A percentile compares a stretch with the other conserved stretches of the same genome.
phyloP scores from a whole-genome alignment of 2,888 invertebrate species.

The Eurois occulta region DNA sequence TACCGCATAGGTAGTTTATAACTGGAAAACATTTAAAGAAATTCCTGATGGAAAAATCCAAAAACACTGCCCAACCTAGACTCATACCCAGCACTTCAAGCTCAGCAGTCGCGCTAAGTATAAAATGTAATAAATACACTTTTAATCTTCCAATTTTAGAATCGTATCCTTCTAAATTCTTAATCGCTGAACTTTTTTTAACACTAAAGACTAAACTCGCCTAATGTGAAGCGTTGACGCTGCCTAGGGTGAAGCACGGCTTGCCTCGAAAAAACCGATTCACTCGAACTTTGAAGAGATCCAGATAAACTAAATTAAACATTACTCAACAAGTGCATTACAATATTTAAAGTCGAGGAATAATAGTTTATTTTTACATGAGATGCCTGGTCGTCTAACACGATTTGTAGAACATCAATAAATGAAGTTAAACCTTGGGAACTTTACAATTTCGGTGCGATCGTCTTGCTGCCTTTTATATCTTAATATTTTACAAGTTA shows the following conservation, averaged over 20 bases:
- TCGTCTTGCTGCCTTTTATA: conserved; percentile 26
- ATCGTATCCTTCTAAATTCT: not conserved
- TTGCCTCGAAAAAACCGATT: no score
- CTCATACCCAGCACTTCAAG: not conserved
- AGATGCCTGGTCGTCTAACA: conserved; percentile 31
- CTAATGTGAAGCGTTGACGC: no score
- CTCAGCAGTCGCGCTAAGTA: not conserved
- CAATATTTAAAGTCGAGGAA: conserved; percentile 44
- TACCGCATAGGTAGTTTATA: not conserved
- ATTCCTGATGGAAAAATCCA: not conserved
- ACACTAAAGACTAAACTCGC: no score
- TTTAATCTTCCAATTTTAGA: not conserved
- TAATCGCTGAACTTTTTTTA: no score
- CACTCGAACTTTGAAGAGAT: no score
- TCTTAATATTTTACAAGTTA: conserved; percentile 1
- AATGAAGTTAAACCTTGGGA: conserved; percentile 34
- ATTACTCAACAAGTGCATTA: conserved; percentile 51
- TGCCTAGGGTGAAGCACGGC: no score
- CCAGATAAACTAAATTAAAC: conserved; percentile 28
- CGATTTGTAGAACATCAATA: conserved; percentile 35
- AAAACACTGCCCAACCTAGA: not conserved
- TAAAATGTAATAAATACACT: not conserved
- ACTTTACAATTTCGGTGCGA: conserved; percentile 57
- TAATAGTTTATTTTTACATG: conserved; percentile 52
- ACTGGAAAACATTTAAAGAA: not conserved